Base-by-base conservation (phyloP, 2,888 invertebrate genomes). In the Pharmacophagus antenor region DNA sequence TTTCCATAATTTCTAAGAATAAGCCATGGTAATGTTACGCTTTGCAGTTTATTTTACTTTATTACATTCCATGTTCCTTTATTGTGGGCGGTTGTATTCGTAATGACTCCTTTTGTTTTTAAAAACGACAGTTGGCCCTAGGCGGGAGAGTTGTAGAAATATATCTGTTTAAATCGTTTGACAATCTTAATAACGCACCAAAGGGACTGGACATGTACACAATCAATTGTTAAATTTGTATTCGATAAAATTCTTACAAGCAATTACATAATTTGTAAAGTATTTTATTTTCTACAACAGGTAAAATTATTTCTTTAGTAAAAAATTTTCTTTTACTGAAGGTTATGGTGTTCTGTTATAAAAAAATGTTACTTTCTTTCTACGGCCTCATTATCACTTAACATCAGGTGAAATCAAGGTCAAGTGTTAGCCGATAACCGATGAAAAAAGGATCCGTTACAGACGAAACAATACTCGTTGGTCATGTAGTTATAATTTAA, bases 21-120 rank as follows among this genome's bases (percentile, higher is more conserved):
- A 37, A 37, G 37, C 15, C 15, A 37, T n/a, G 37, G 3, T n/a
- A 37, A 37, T 15, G 37, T 37, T 37, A n/a, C 37, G 37, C n/a
- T 37, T 37, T 37, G 37, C 37, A 37, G 37, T 37, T 37, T 37
- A n/a, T n/a, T 37, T 37, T n/a, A 37, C n/a, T 37, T 37, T 37
- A 37, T 37, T 37, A 37, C 37, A 37, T 37, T 37, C 37, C 37
- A 4, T 15, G 37, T n/a, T 37, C 37, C 37, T 37, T 37, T 37
- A 37, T n/a, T n/a, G 37, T 15, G 37, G 37, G 2, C n/a, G n/a
- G 15, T 37, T 37, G 37, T 37, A 15, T 37, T 37, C 37, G 15
- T n/a, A 37, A 37, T 37, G 7, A 27, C 10, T 27, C n/a, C 37
- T 37, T 37, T 37, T 37, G 37, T 31, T 7, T 3, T 37, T 37